Percentiles rank a stretch among this genome's conserved stretches.
Evolutionary conservation across 2,113 vertebrate species (phyloP).

Genomic region (Centropus bengalensis): DNA sequence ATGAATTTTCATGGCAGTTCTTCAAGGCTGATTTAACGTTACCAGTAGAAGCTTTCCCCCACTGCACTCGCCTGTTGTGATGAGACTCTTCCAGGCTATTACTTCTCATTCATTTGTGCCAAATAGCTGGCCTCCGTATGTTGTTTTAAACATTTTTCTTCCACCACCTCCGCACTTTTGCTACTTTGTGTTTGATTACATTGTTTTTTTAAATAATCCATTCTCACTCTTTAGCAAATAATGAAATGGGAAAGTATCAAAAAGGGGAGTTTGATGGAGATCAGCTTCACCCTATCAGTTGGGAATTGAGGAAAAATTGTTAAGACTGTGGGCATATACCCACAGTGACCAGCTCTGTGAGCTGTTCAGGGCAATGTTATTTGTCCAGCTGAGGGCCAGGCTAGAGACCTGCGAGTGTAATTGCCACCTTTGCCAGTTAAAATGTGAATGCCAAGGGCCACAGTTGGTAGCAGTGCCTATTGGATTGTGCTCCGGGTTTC

Average conservation of each 20-base stretch:
- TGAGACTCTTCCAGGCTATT: not conserved
- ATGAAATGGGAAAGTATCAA: not conserved
- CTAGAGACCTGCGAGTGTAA: not conserved
- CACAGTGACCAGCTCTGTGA: not conserved
- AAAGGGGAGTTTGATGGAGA: not conserved
- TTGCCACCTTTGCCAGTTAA: not conserved
- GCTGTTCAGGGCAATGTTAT: not conserved
- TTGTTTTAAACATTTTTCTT: not conserved
- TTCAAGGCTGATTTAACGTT: not conserved
- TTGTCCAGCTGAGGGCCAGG: not conserved
- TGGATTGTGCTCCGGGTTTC: not conserved
- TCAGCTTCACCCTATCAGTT: not conserved
- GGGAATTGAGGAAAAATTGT: not conserved
- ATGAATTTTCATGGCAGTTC: not conserved
- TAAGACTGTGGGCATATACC: not conserved
- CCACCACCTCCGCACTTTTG: not conserved
- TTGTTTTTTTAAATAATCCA: not conserved
- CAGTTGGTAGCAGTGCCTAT: not conserved
- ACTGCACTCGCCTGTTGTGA: not conserved
- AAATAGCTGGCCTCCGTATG: not conserved
- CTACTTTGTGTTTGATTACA: not conserved
- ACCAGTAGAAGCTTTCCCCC: not conserved
- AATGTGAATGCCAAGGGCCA: fast-evolving
- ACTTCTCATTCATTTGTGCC: not conserved
- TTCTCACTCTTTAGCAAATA: not conserved